Evolutionary conservation across 2,797 vertebrate genomes (phyloP), one percentile per base, ranked within the genome.

Genomic region (Enoplosus armatus): DNA sequence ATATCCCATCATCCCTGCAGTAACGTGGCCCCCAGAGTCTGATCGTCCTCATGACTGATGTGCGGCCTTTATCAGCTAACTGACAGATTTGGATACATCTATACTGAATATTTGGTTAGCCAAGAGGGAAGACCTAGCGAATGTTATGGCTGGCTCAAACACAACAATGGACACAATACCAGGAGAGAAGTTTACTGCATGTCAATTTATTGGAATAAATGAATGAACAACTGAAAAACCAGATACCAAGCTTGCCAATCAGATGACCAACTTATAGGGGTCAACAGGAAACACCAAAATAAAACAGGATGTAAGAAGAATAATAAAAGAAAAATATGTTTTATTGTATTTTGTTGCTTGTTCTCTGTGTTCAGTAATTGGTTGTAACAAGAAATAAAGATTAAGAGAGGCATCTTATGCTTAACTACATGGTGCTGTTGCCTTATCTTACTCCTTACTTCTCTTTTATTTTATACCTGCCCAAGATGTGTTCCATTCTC

Each of bases 401-500:
- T 12, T 43, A 29, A 16, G 18, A 54, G 24, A 31, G 22, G 22
- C 12, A 20, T 58, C 27, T 0, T 39, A 9, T 48, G 26, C 6
- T 27, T 33, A 14, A 27, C 26, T 29, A 35, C 43, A 64, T 16
- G 3, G 6, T 50, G 11, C n/a, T 63, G 29, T 24, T 37, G 26
- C 79, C 61, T 62, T 45, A 37, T 62, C 8, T 61, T 6, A 62
- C 22, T 12, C 51, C 16, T 50, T 16, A 27, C 3, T 22, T 37
- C 35, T 53, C 14, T 62, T 15, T 47, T 63, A n/a, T 72, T 73
- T 77, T 16, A 58, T 51, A 37, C 27, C 26, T 24, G 33, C 41
- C 2, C 24, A 26, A 16, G 29, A 2, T 48, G 5, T 47, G 24
- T 33, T 54, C 15, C 9, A 53, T 70, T 55, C 54, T 31, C 33